phyloP scores from a whole-genome alignment of 1,140 invertebrate species.

The Drosophila orena region DNA sequence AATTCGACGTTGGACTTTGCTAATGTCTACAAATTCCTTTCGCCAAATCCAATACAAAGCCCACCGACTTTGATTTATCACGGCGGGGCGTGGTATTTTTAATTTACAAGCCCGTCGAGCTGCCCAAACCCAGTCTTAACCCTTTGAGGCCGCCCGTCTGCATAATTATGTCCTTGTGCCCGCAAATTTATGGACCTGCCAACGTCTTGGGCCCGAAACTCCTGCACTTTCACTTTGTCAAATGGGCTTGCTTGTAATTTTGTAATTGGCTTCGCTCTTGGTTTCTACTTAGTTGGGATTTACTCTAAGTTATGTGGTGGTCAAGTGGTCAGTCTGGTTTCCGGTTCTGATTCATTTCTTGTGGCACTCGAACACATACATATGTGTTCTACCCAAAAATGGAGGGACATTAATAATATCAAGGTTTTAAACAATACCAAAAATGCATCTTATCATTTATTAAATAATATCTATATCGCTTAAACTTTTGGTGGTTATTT shows the following conservation, averaged over 20 bases:
- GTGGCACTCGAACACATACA: constrained; percentile 18
- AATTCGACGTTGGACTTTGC: constrained; percentile 39
- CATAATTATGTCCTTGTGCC: constrained; percentile 65
- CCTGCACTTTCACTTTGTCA: constrained; percentile 50
- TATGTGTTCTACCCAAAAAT: background rate
- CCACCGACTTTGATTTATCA: constrained; percentile 79
- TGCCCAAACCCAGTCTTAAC: constrained; percentile 25
- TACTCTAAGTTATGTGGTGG: constrained; percentile 10
- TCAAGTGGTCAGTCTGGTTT: constrained; percentile 34
- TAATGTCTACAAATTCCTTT: constrained; percentile 76
- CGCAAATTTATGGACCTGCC: constrained; percentile 67
- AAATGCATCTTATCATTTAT: background rate
- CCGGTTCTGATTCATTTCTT: constrained; percentile 42
- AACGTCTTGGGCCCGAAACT: constrained; percentile 52
- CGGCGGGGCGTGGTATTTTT: constrained; percentile 74
- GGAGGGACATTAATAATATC: too few relatives aligned
- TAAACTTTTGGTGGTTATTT: background rate
- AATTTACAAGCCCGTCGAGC: constrained; percentile 58
- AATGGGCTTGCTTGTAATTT: constrained; percentile 20
- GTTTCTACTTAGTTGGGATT: constrained; percentile 10
- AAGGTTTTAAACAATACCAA: too few relatives aligned
- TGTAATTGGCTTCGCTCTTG: constrained; percentile 56
- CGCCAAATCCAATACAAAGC: constrained; percentile 72
- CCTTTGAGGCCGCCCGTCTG: constrained; percentile 46
- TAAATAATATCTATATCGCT: background rate